Evolutionary conservation across 2,797 vertebrate genomes (phyloP), one percentile per base, ranked within the genome.

Genomic region (Crax fasciolata): DNA sequence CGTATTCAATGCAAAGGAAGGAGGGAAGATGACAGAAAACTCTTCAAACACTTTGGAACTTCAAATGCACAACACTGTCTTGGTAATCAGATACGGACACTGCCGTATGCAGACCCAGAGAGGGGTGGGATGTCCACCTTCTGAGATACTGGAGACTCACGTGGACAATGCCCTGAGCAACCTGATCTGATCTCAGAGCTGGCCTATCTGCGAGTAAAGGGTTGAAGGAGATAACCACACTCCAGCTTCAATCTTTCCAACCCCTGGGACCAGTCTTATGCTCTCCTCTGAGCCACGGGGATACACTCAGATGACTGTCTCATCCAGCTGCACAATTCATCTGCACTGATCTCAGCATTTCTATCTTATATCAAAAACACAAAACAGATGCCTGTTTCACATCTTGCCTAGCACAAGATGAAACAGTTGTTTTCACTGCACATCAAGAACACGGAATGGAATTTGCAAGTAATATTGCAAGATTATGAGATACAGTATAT

Each of bases 381-480:
- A 77, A 95, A 77, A 28, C 72, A 89, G 68, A 84, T 59, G 27
- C 55, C 48, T 66, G 25, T 58, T 92, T 73, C 63, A 87, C 51
- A 70, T 84, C 48, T 89, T 66, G 67, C 51, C 35, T 84, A 84
- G 46, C 43, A 75, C 28, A 73, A 66, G 23, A 72, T 54, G 81
- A 88, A 86, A 7, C 25, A 58, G 43, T 54, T 39, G 43, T 9
- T 95, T 68, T 66, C 58, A 63, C 23, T 82, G 77, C 14, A 52
- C 0, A 0, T 76, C n/a, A 63, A 24, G n/a, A 70, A 73, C 7
- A 27, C 20, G 73, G 51, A 52, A 46, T 43, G 16, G 43, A 79
- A 89, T 90, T 87, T 76, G 21, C 57, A 70, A 82, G 48, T 87
- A 71, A 70, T 88, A 66, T 16, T 76, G 57, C 55, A 93, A 90